Conservation (phyloP, 2,113 vertebrate species). For the Scomber japonicus region DNA sequence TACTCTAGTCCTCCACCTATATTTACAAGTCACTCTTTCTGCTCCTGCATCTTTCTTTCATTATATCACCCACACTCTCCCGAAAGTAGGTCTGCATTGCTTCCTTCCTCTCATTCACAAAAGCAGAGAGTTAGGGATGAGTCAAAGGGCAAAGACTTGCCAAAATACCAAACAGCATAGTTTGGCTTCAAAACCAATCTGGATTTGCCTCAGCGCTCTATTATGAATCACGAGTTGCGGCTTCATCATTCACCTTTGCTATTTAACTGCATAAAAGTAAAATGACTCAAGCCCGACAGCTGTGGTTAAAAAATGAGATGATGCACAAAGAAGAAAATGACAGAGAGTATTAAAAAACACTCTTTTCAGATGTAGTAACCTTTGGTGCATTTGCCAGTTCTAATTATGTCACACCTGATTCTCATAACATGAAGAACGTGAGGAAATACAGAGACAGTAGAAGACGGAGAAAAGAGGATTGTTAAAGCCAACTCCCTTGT, state of each 20-base stretch:
- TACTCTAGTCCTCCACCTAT: neutral
- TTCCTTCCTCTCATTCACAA: no score
- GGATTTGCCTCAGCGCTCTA: slow-evolving; percentile 6
- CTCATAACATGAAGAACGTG: slow-evolving; percentile 15
- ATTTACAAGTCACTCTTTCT: neutral
- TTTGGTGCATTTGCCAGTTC: slow-evolving; percentile 12
- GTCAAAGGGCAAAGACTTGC: slow-evolving; percentile 5
- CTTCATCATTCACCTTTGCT: neutral
- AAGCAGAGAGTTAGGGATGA: slow-evolving; percentile 7
- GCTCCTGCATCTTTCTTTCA: neutral
- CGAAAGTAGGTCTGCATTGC: neutral
- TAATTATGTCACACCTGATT: slow-evolving; percentile 35
- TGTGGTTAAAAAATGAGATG: slow-evolving; percentile 15
- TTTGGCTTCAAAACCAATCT: neutral
- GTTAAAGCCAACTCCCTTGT: slow-evolving; percentile 32
- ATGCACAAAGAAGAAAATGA: neutral
- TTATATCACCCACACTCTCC: slow-evolving; percentile 30
- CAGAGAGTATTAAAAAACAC: neutral
- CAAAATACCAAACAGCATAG: slow-evolving; percentile 32
- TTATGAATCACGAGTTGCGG: slow-evolving; percentile 11
- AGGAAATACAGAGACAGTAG: slow-evolving; percentile 14
- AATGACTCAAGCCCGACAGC: slow-evolving; percentile 5
- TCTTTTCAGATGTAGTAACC: neutral
- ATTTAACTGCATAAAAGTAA: neutral
- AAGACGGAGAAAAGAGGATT: neutral